Conservation (phyloP, 2,797 vertebrate genomes). For the Schizopygopsis pylzovi region DNA sequence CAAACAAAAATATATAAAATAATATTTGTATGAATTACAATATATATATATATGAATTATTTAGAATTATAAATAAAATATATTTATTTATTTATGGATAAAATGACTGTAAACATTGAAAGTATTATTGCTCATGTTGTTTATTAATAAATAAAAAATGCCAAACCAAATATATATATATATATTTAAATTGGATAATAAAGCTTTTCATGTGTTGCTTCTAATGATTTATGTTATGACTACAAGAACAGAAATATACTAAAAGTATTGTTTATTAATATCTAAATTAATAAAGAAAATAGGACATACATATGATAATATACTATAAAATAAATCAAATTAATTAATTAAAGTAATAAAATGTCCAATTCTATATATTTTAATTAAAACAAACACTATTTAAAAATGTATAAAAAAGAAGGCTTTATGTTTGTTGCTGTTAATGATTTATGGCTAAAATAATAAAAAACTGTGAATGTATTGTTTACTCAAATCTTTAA, state of each 20-base stretch:
- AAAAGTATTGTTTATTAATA: neutral
- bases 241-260: neutral
- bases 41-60: neutral
- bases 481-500: neutral
- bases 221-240: too few species aligned
- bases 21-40: too few species aligned
- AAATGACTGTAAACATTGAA: too few species aligned
- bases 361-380: neutral
- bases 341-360: neutral
- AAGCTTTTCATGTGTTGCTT: too few species aligned
- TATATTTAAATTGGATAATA: too few species aligned
- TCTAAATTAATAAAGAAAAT: too few species aligned
- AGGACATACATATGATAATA: neutral
- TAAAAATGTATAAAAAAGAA: neutral
- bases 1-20: too few species aligned
- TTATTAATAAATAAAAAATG: too few species aligned
- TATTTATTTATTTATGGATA: too few species aligned
- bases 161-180: too few species aligned
- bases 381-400: neutral
- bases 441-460: neutral
- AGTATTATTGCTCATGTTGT: too few species aligned
- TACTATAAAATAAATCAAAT: neutral
- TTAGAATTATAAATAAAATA: too few species aligned
- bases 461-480: neutral
- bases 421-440: neutral